Base-by-base conservation (phyloP, 2,888 invertebrate genomes). In the Neoaliturus tenellus region DNA sequence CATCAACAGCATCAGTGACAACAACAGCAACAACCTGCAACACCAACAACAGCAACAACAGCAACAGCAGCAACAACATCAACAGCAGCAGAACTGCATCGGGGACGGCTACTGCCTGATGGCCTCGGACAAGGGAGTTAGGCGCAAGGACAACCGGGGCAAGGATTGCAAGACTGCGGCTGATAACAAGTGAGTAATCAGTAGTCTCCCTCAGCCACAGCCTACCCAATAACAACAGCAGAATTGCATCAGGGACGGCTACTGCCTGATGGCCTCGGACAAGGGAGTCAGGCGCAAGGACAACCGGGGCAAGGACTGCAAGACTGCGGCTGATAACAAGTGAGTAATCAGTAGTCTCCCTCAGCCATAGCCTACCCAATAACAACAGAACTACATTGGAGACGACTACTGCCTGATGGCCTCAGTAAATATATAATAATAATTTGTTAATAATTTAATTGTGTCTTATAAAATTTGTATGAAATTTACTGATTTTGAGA, bases 271-370 rank as follows among this genome's bases (percentile, higher is more conserved):
- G 69, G 81, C 81, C 51, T 67, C 69, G 10, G 51, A 81, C 44
- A 81, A 81, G 35, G 81, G 69, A 5, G 71, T 69, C 17, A 44
- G 81, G 41, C 44, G 51, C 28, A 81, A 81, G 35, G 81, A 81
- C 10, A 48, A 71, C 71, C 28, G 41, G 12, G 48, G 69, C 20
- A 28, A 73, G 39, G 73, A 75, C 41, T 75, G 44, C 35, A 83
- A 75, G 62, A 41, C 83, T n/a, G n/a, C n/a, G n/a, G n/a, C n/a
- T 78, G 83, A 83, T 14, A 23, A 41, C 41, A 83, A 62, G 83
- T 83, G 44, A 78, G 83, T 44, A 8, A 4, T 14, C 44, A n/a
- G n/a, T n/a, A n/a, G n/a, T n/a, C n/a, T n/a, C n/a, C n/a, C n/a
- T n/a, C n/a, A n/a, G n/a, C n/a, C n/a, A n/a, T n/a, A n/a, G n/a